Percentiles rank a stretch among this genome's conserved stretches.
phyloP scores from a whole-genome alignment of 2,888 invertebrate genomes.

The Tachina lurida region DNA sequence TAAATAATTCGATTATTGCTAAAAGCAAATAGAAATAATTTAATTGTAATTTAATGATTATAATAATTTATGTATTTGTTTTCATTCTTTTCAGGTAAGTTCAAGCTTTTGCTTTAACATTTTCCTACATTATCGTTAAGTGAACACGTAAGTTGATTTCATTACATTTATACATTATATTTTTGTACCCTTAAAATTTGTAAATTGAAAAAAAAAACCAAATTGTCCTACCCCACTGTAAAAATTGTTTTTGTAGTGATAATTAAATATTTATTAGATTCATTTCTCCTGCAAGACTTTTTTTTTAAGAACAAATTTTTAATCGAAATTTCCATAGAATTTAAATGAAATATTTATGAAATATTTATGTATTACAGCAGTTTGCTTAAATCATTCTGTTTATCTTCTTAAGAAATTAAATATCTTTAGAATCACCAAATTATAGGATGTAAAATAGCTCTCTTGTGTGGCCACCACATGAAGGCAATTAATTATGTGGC shows the following conservation, averaged over 20 bases:
- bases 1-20: no score
- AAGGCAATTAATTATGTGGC: no score
- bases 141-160: constrained; percentile 34
- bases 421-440: no score
- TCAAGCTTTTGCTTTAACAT: not conserved
- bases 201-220: not conserved
- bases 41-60: not conserved
- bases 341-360: not conserved
- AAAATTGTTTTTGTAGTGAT: constrained; percentile 2
- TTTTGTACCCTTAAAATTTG: not conserved
- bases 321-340: no score
- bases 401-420: no score
- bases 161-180: not conserved
- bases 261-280: not conserved
- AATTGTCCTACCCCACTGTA: constrained; percentile 16
- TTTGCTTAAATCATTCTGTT: no score
- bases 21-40: no score
- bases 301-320: not conserved
- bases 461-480: no score
- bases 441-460: no score
- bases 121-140: not conserved
- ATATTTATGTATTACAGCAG: no score
- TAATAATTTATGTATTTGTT: not conserved
- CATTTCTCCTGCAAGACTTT: not conserved
- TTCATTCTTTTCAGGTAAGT: constrained; percentile 63